These are phyloP conservation scores for Neoarius graeffei DNA, from an alignment of 2,113 vertebrate species.

Conservation along the genomic window DNA sequence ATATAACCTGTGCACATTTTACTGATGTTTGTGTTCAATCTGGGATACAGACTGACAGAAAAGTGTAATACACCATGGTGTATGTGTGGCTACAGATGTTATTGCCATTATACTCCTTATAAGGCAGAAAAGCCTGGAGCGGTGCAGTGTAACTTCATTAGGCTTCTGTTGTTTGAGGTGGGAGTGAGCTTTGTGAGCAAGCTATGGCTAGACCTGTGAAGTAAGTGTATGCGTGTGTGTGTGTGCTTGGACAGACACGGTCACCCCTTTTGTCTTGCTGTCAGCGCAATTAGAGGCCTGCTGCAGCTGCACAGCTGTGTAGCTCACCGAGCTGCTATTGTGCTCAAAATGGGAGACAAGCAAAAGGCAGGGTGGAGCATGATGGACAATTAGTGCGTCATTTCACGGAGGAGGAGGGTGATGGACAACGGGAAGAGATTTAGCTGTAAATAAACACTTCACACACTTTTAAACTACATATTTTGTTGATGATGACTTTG, in stretches of 20 bases:
- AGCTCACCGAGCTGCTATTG: slow-evolving; percentile 25
- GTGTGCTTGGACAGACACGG: slow-evolving; percentile 18
- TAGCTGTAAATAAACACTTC: not conserved
- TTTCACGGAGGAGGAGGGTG: slow-evolving; percentile 1
- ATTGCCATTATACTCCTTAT: not conserved
- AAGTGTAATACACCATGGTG: not conserved
- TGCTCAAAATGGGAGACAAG: slow-evolving; percentile 29
- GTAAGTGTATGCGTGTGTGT: not conserved
- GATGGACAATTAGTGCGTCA: slow-evolving; percentile 39
- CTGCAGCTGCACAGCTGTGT: slow-evolving; percentile 58
- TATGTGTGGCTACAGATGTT: not conserved
- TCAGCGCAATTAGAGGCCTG: slow-evolving; percentile 62
- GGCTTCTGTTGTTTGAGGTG: slow-evolving; percentile 52
- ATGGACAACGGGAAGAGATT: not conserved
- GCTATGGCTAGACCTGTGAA: slow-evolving; percentile 34
- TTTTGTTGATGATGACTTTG: not conserved
- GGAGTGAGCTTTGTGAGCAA: slow-evolving; percentile 51
- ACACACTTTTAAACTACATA: not conserved
- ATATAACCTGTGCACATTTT: not conserved
- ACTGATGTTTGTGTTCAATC: not conserved
- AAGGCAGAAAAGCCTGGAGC: slow-evolving; percentile 41
- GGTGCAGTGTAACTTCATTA: slow-evolving; percentile 69
- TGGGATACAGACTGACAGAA: not conserved
- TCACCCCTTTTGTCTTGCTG: slow-evolving; percentile 57
- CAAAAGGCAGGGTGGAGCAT: slow-evolving; percentile 36